Conservation (phyloP, 1,140 invertebrate genomes). For the Formica selysi region DNA sequence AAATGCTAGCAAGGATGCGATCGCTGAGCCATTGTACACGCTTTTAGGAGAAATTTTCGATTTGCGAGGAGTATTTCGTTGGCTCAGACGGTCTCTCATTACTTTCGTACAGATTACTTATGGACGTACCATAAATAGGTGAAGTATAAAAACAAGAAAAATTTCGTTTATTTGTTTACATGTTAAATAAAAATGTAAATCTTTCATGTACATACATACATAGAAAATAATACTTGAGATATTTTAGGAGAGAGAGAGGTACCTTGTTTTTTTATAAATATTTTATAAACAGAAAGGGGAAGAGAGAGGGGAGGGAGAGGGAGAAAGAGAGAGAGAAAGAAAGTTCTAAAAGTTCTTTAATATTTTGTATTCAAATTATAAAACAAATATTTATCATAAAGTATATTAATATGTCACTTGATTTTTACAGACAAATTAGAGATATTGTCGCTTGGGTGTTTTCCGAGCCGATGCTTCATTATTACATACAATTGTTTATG, state of each 20-base stretch:
- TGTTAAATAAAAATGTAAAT: neutral
- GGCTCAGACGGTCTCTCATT: slow-evolving; percentile 94
- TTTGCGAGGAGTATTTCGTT: slow-evolving; percentile 94
- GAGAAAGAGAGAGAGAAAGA: no score
- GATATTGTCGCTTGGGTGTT: slow-evolving; percentile 95
- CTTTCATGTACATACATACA: neutral
- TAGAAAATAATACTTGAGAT: neutral
- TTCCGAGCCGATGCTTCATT: slow-evolving; percentile 96
- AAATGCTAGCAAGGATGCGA: slow-evolving; percentile 91
- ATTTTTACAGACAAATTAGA: slow-evolving; percentile 91
- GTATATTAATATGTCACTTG: slow-evolving; percentile 21
- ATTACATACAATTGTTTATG: slow-evolving; percentile 93
- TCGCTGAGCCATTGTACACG: slow-evolving; percentile 95
- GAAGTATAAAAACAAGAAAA: neutral
- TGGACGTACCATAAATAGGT: slow-evolving; percentile 96
- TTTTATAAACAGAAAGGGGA: neutral
- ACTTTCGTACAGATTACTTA: slow-evolving; percentile 97
- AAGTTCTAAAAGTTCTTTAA: neutral
- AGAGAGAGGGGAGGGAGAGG: no score
- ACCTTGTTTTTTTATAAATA: slow-evolving; percentile 33
- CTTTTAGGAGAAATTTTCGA: slow-evolving; percentile 96
- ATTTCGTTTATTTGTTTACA: neutral
- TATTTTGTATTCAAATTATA: neutral
- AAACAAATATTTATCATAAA: neutral
- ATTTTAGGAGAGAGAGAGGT: neutral